phyloP scores from a whole-genome alignment of 2,113 vertebrate genomes.

The Ptyas mucosa region DNA sequence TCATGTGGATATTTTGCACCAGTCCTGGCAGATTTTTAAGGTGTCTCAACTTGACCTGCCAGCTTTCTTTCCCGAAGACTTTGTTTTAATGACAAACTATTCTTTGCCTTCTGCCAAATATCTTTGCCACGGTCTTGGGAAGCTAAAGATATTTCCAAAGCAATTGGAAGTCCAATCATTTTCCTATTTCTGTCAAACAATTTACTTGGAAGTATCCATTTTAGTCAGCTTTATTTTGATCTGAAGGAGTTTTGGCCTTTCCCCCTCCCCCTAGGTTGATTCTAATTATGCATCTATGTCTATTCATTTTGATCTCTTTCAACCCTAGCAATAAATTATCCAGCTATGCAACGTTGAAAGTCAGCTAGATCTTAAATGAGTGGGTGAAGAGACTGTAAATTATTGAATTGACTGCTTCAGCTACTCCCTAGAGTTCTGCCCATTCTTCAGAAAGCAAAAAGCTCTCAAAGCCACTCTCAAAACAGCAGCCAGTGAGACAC shows the following conservation, averaged over 20 bases:
- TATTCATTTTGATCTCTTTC: neutral
- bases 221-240: neutral
- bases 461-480: neutral
- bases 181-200: neutral
- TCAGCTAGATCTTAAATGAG: neutral
- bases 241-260: neutral
- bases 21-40: neutral
- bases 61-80: neutral
- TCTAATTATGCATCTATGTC: neutral
- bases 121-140: neutral
- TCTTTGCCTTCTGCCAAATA: neutral
- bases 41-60: neutral
- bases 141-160: neutral
- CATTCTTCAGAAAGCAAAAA: neutral
- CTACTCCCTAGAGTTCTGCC: neutral
- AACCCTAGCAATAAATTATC: neutral
- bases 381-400: neutral
- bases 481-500: neutral
- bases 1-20: neutral
- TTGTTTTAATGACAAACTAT: neutral
- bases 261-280: neutral
- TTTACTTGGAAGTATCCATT: neutral
- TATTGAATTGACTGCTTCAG: neutral
- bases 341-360: neutral
- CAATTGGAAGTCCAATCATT: neutral